Conservation (phyloP, 30 jellyfish, hydroid and myxozoan genomes). For the Aurelia aurita region DNA sequence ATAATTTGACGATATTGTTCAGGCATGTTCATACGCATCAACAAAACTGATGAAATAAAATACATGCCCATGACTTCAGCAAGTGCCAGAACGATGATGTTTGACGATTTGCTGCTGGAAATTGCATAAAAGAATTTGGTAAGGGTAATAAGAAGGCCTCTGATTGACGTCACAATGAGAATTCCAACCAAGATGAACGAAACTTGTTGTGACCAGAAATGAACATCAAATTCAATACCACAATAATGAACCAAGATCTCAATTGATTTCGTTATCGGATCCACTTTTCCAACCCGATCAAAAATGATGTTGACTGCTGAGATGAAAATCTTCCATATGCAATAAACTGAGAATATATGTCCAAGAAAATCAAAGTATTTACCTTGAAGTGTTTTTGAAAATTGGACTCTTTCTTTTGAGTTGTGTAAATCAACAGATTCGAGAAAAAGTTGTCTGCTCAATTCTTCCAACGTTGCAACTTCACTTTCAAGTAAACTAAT, state of each 20-base stretch:
- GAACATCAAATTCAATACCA: conserved; percentile 92
- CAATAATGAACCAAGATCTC: conserved; percentile 85
- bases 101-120: conserved; percentile 95
- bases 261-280: conserved; percentile 93
- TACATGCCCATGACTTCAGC: conserved; percentile 99
- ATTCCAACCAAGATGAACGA: conserved; percentile 94
- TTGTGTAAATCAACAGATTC: conserved; percentile 92
- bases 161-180: conserved; percentile 90
- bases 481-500: conserved; percentile 65
- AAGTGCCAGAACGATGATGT: conserved; percentile 88
- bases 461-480: conserved; percentile 83
- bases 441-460: conserved; percentile 84
- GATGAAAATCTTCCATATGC: conserved; percentile 96
- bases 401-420: conserved; percentile 83
- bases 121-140: conserved; percentile 93
- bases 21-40: conserved; percentile 99
- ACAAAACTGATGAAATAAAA: conserved; percentile 89
- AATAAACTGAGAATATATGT: conserved; percentile 89
- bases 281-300: conserved; percentile 98
- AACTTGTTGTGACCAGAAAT: conserved; percentile 96
- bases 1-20: conserved; percentile 91
- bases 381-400: conserved; percentile 95
- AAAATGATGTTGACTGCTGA: conserved; percentile 94
- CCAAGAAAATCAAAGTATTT: conserved; percentile 90
- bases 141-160: conserved; percentile 94